A percentile compares a stretch with the other conserved stretches of the same genome.
Conservation (phyloP, 2,888 invertebrate species). For the Steinernema carpocapsae region DNA sequence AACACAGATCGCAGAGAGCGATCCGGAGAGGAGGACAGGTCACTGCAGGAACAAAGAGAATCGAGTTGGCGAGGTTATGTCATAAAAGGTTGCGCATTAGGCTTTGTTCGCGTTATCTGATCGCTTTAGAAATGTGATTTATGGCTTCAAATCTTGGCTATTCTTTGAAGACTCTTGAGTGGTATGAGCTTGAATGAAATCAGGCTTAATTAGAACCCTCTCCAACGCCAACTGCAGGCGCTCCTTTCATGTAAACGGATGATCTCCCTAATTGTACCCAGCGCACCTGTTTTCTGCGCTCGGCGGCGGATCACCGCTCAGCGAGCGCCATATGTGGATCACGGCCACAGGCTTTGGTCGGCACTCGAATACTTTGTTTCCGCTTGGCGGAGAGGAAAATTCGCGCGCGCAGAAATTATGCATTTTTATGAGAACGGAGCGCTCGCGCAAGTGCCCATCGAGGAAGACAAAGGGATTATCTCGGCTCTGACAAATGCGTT, state of each 20-base stretch:
- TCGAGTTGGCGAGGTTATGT: constrained; percentile 12
- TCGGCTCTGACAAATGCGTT: constrained; percentile 9
- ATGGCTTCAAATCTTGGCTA: neutral
- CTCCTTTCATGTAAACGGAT: constrained; percentile 4
- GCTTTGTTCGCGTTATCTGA: constrained; percentile 15
- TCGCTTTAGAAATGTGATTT: neutral
- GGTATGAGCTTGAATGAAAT: too few relatives aligned
- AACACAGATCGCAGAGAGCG: constrained; percentile 3
- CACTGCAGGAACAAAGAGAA: constrained; percentile 22
- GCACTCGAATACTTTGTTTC: constrained; percentile 18
- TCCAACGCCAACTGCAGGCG: neutral
- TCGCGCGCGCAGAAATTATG: neutral
- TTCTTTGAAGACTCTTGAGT: too few relatives aligned
- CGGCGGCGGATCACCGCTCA: too few relatives aligned
- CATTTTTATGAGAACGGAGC: constrained; percentile 13
- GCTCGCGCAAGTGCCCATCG: constrained; percentile 6
- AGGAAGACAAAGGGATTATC: constrained; percentile 15
- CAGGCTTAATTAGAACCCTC: too few relatives aligned
- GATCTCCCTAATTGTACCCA: constrained; percentile 20
- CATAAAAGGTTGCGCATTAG: constrained; percentile 15
- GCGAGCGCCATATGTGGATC: too few relatives aligned
- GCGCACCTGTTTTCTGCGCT: neutral
- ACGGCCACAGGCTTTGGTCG: neutral
- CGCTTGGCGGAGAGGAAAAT: constrained; percentile 7
- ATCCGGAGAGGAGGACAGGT: neutral